phyloP scores from a whole-genome alignment of 2,113 vertebrate species.

The Pelmatolapia mariae region DNA sequence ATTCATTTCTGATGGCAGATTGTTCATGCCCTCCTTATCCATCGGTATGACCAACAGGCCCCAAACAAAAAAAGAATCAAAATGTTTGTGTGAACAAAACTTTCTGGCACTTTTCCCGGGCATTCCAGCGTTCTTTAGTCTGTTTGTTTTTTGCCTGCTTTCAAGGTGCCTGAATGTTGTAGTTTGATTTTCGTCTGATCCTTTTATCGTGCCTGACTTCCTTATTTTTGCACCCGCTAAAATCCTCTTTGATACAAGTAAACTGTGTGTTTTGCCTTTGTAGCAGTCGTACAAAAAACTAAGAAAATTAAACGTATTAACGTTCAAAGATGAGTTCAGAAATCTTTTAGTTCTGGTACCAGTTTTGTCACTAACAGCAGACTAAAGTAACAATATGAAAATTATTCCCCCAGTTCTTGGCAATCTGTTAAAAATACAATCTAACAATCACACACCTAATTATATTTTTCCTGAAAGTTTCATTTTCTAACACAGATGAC shows the following conservation, averaged over 20 bases:
- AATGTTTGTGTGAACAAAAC: not conserved
- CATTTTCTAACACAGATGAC: not conserved
- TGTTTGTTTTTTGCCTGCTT: not conserved
- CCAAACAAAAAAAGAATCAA: not conserved
- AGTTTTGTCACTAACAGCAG: rapidly evolving
- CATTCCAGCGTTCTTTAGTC: not conserved
- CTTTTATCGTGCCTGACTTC: not conserved
- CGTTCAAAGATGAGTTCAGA: not conserved
- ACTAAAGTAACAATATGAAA: not conserved
- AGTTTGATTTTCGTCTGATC: not conserved
- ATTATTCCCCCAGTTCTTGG: not conserved
- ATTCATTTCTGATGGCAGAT: not conserved
- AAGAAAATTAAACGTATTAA: not conserved
- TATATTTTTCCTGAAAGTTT: not conserved
- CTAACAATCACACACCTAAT: not conserved
- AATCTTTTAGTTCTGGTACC: not conserved
- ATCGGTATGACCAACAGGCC: not conserved
- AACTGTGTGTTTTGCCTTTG: not conserved
- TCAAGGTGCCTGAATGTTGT: not conserved
- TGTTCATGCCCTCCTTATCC: not conserved
- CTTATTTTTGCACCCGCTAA: not conserved
- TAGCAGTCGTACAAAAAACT: not conserved
- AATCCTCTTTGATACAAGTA: not conserved
- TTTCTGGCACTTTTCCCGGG: not conserved
- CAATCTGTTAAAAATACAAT: not conserved